These are phyloP conservation scores for Zygogramma bicolorata DNA, from an alignment of 2,888 invertebrate species.

Conservation along the genomic window DNA sequence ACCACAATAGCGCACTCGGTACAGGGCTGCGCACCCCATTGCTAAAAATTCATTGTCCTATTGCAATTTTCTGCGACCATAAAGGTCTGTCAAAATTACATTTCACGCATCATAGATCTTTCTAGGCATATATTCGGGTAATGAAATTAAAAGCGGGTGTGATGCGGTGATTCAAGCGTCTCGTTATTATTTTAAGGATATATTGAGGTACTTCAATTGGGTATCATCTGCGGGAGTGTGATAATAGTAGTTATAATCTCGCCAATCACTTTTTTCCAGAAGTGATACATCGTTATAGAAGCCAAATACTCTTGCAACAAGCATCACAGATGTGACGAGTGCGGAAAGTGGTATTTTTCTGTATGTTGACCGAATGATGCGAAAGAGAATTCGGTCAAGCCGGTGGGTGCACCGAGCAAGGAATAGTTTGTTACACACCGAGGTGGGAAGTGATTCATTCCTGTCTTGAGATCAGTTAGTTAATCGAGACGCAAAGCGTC, in stretches of 20 bases:
- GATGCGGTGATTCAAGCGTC: conserved; percentile 19
- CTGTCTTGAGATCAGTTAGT: no score
- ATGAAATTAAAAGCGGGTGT: conserved; percentile 32
- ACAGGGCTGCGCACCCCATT: conserved; percentile 27
- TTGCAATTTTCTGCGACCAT: conserved; percentile 37
- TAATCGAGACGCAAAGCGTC: no score
- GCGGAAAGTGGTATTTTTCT: no score
- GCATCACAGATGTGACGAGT: no score
- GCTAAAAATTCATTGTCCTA: conserved; percentile 33
- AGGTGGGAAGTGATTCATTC: no score
- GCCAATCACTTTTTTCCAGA: no score
- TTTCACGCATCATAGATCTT: conserved; percentile 41
- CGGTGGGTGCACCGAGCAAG: no score
- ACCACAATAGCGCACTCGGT: conserved; percentile 42
- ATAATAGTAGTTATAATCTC: background rate
- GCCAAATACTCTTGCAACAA: no score
- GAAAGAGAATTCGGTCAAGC: no score
- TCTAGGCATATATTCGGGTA: conserved; percentile 31
- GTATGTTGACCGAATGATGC: no score
- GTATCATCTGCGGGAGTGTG: background rate
- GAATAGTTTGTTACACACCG: no score
- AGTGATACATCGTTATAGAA: no score
- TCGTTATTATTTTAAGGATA: conserved; percentile 22
- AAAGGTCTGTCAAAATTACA: conserved; percentile 44
- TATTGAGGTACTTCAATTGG: background rate